Base-by-base conservation (phyloP, 1,140 invertebrate species). In the Diuraphis noxia region DNA sequence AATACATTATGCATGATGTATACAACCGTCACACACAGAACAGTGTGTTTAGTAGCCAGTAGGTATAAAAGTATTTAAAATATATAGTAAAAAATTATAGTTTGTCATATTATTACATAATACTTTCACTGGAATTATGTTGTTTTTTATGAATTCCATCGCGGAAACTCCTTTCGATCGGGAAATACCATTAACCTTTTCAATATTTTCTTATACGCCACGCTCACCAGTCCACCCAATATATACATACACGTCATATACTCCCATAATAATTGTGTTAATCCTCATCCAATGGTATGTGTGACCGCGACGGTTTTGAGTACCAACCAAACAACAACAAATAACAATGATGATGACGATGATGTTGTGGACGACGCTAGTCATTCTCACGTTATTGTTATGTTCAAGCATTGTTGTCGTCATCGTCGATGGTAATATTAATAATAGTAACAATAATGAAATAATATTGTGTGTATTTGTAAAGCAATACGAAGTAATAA, bases 361-460 rank as follows among this genome's bases (percentile, higher is more conserved):
- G 63, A 82, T n/a, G 89, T 82, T 79, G 34, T 82, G 77, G 89
- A 91, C 43, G 77, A 38, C 43, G 72, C 88, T 38, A 79, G 89
- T 91, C 89, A 91, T 91, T 91, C 89, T 91, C 89, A 91, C 89
- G 89, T 91, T 52, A 91, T 91, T 91, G 89, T 91, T 91, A 82
- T 43, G 43, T 79, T 82, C 82, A 91, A 36, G 72, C 34, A 91
- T 91, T 91, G 89, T 91, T 91, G 46, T 91, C 43, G 63, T 79
- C 23, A 21, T 25, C 41, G 56, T 89, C 72, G 77, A 81, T 49
- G n/a, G 41, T 77, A 89, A 34, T 89, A 43, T 77, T 77, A 79
- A 90, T 90, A 88, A 88, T 41, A 79, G 46, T 79, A 79, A 90
- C 43, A 81, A 91, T 81, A 91, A 91, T 91, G 46, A 43, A 90